Conservation (phyloP, 1,140 invertebrate genomes). For the Drosophila athabasca region DNA sequence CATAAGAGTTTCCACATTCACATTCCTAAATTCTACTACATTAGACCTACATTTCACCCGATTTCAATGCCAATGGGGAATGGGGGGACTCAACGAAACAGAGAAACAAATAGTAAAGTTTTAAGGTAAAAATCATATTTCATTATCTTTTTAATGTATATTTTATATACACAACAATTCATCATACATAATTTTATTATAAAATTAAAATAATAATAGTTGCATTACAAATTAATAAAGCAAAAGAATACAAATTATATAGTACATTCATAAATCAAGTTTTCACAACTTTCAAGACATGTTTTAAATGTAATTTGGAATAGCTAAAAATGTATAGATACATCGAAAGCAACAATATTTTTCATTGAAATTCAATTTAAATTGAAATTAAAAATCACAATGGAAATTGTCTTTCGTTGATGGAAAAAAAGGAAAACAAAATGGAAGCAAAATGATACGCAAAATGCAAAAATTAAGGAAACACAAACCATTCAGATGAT, state of each 20-base stretch:
- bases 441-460: conserved; percentile 23
- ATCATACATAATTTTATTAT: conserved; percentile 69
- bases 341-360: conserved; percentile 45
- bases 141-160: conserved; percentile 73
- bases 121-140: conserved; percentile 68
- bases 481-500: conserved; percentile 62
- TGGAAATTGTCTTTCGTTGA: conserved; percentile 44
- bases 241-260: conserved; percentile 55
- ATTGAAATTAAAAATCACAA: conserved; percentile 52
- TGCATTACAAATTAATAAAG: conserved; percentile 79
- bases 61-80: neutral
- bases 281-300: conserved; percentile 36
- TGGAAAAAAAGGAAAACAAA: conserved; percentile 12
- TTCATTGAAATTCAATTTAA: conserved; percentile 39
- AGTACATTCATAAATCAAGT: conserved; percentile 56
- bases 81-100: neutral
- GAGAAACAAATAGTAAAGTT: conserved; percentile 14
- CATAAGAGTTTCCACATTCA: conserved; percentile 6
- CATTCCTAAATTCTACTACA: neutral
- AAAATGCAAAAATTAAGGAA: conserved; percentile 66
- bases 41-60: neutral
- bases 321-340: conserved; percentile 46
- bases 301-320: conserved; percentile 34
- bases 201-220: conserved; percentile 70
- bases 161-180: conserved; percentile 80